Percentiles rank a stretch among this genome's conserved stretches.
These are phyloP conservation scores for Bombus breviceps DNA, from an alignment of 1,140 invertebrate genomes.

Conservation along the genomic window DNA sequence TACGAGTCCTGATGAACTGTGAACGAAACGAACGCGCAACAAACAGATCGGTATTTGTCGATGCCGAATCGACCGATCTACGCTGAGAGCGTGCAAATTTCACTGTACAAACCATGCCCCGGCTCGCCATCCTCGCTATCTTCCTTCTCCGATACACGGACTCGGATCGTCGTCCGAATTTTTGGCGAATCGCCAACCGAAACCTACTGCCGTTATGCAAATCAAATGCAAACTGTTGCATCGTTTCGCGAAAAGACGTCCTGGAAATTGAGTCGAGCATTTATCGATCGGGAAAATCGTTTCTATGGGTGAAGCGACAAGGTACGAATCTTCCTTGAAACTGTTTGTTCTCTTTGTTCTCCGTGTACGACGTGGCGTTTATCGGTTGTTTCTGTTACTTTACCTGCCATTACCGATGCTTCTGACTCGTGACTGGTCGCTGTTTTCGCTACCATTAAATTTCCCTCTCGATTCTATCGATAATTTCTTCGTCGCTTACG, in stretches of 20 bases:
- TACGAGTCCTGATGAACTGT: neutral
- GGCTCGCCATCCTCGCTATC: neutral
- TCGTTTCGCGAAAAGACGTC: neutral
- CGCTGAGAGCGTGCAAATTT: neutral
- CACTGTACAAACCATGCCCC: neutral
- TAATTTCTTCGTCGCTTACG: too few species aligned
- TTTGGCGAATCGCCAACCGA: constrained; percentile 32
- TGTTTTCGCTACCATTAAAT: too few species aligned
- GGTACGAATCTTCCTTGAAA: too few species aligned
- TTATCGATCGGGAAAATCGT: neutral
- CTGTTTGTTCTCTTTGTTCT: too few species aligned
- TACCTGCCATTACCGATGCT: too few species aligned
- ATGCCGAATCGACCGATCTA: neutral
- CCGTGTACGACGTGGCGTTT: too few species aligned
- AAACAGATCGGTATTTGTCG: neutral
- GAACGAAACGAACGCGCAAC: neutral
- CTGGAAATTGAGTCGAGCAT: neutral
- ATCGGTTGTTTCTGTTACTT: too few species aligned
- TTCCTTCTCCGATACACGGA: too few species aligned
- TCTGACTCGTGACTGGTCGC: too few species aligned
- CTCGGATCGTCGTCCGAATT: neutral
- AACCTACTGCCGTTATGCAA: neutral
- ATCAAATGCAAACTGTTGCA: constrained; percentile 47
- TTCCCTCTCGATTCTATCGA: too few species aligned
- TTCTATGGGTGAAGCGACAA: neutral